Base-by-base conservation (phyloP, 2,797 vertebrate species). In the Microctenopoma lineatum region DNA sequence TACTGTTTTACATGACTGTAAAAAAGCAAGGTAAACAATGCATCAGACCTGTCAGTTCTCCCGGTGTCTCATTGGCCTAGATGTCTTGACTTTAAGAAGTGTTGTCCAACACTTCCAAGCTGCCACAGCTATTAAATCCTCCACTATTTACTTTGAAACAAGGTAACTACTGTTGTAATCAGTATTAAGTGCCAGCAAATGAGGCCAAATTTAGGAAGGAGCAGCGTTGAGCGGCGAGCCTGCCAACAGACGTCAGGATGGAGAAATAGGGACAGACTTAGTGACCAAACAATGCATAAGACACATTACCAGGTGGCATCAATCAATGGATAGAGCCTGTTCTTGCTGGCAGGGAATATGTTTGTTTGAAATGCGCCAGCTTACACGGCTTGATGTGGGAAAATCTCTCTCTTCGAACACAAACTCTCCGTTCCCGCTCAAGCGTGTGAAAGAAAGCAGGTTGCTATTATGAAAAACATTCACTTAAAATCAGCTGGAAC, bases 221-320 rank as follows among this genome's bases (percentile, higher is more conserved):
- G 47, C 3, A 4, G 58, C 44, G 7, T 2, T 25, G 5, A 47
- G 16, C 1, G 51, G 45, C 14, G 26, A 11, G 18, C 4, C 68
- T 26, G 69, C 66, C 75, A 60, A 56, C 54, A 69, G 66, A 84
- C 61, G 61, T 79, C 80, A 87, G 47, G 7, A 16, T 51, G 0
- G 25, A 74, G 50, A 42, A 60, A 47, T 72, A 64, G 70, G 38
- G 54, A 2, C 10, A 0, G 0, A 38, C 60, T 75, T 75, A 75
- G 42, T 18, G 53, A 58, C 52, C 51, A 55, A 61, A 72, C 32
- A 3, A 27, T 50, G 41, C 7, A 0, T 46, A 58, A 56, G 51
- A 53, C 64, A 48, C 45, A 46, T 63, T 42, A 66, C 27, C 15
- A 27, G n/a, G 25, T 44, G 52, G 36, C 65, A 38, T 69, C 60